phyloP scores from a whole-genome alignment of 2,113 vertebrate genomes.

The Loxodonta africana region DNA sequence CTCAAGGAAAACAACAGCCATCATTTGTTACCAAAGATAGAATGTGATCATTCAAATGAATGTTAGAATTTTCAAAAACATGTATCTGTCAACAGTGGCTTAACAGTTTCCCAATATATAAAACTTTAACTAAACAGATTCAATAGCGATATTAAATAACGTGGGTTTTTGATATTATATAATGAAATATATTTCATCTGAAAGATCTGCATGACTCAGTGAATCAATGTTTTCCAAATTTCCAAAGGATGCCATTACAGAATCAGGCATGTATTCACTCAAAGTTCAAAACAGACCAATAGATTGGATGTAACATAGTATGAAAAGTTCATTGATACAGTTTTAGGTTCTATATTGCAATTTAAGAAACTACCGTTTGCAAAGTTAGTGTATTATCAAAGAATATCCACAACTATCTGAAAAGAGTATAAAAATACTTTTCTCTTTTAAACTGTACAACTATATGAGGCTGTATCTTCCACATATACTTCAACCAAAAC shows the following conservation, averaged over 20 bases:
- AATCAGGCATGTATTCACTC: not conserved
- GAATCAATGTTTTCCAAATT: not conserved
- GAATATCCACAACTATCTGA: not conserved
- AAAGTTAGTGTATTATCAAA: not conserved
- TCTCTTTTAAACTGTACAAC: not conserved
- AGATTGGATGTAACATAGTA: not conserved
- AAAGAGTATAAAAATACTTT: not conserved
- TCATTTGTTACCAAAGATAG: not conserved
- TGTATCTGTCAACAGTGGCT: not conserved
- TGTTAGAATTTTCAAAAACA: slow-evolving; percentile 9
- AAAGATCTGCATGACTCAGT: not conserved
- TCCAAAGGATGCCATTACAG: not conserved
- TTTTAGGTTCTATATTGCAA: not conserved
- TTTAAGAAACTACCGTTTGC: not conserved
- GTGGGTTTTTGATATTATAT: not conserved
- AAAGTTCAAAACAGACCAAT: not conserved
- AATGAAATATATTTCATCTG: not conserved
- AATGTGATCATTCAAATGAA: not conserved
- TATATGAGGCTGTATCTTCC: not conserved
- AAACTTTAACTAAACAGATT: not conserved
- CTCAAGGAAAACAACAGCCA: not conserved
- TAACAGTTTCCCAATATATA: not conserved
- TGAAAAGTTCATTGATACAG: not conserved
- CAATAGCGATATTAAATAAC: not conserved
- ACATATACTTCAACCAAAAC: not conserved